Evolutionary conservation across 2,888 invertebrate species (phyloP).

Genomic region (Rhagophthalmus giganteus): DNA sequence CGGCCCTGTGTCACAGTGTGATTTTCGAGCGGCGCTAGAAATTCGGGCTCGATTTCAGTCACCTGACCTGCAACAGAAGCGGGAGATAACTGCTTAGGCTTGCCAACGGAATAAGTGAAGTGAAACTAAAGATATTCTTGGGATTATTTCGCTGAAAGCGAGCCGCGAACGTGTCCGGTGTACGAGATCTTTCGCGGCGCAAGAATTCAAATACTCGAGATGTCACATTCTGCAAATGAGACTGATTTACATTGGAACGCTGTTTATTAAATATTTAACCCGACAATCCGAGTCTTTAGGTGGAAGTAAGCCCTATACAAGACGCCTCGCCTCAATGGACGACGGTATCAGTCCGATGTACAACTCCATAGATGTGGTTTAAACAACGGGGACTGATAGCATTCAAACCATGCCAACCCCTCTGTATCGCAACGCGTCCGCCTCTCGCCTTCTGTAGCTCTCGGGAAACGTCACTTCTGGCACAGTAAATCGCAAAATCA

Average conservation of each 20-base stretch:
- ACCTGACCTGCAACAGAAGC: slow-evolving; percentile 67
- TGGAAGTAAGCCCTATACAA: slow-evolving; percentile 25
- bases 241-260: slow-evolving; percentile 54
- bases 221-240: slow-evolving; percentile 50
- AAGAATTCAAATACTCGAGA: slow-evolving; percentile 54
- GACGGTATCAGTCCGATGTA: slow-evolving; percentile 41
- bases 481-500: slow-evolving; percentile 46
- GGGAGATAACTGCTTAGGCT: slow-evolving; percentile 48
- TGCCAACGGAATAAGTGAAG: slow-evolving; percentile 52
- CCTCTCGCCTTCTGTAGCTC: slow-evolving; percentile 46
- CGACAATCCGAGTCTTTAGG: slow-evolving; percentile 34
- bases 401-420: slow-evolving; percentile 42
- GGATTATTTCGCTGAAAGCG: slow-evolving; percentile 53
- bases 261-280: slow-evolving; percentile 54
- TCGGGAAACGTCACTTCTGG: slow-evolving; percentile 49
- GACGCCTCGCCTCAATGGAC: slow-evolving; percentile 33
- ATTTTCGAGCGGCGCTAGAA: slow-evolving; percentile 82
- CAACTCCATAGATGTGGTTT: slow-evolving; percentile 50
- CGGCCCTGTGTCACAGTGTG: slow-evolving; percentile 85
- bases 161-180: slow-evolving; percentile 52
- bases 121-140: slow-evolving; percentile 55
- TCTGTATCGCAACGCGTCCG: slow-evolving; percentile 39
- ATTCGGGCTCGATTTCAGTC: slow-evolving; percentile 74
- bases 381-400: slow-evolving; percentile 49
- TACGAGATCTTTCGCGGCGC: slow-evolving; percentile 44